phyloP scores from a whole-genome alignment of 37 sponge, comb jelly and placozoan species.

The Eunapius fragilis region DNA sequence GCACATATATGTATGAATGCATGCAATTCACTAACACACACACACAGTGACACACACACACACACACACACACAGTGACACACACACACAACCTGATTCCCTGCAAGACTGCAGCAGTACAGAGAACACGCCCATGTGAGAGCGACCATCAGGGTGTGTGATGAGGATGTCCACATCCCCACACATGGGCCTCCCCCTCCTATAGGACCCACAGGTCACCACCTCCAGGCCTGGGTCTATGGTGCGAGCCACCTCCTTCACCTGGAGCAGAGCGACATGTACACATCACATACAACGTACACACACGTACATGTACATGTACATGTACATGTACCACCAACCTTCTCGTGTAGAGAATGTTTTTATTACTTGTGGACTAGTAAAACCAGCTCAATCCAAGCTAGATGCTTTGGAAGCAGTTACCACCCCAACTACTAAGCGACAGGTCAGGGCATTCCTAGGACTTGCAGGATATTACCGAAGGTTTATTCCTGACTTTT shows the following conservation, averaged over 20 bases:
- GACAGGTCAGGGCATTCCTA: too few relatives aligned
- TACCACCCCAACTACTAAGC: too few relatives aligned
- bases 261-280: conserved; percentile 49
- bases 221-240: conserved; percentile 65
- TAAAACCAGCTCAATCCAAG: too few relatives aligned
- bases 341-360: not conserved
- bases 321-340: not conserved
- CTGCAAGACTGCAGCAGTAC: conserved; percentile 36
- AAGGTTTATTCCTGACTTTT: too few relatives aligned
- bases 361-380: too few relatives aligned
- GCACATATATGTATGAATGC: not conserved
- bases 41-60: not conserved
- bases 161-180: conserved; percentile 89
- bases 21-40: not conserved
- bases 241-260: conserved; percentile 51
- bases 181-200: conserved; percentile 80
- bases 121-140: conserved; percentile 63
- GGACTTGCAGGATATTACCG: too few relatives aligned
- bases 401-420: too few relatives aligned
- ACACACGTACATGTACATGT: not conserved
- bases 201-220: conserved; percentile 86
- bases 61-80: not conserved
- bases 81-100: conserved; percentile 25
- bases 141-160: conserved; percentile 88
- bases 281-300: too few relatives aligned